A percentile compares a stretch with the other conserved stretches of the same genome.
These are phyloP conservation scores for Kryptolebias marmoratus DNA, from an alignment of 2,113 vertebrate genomes.

Conservation along the genomic window DNA sequence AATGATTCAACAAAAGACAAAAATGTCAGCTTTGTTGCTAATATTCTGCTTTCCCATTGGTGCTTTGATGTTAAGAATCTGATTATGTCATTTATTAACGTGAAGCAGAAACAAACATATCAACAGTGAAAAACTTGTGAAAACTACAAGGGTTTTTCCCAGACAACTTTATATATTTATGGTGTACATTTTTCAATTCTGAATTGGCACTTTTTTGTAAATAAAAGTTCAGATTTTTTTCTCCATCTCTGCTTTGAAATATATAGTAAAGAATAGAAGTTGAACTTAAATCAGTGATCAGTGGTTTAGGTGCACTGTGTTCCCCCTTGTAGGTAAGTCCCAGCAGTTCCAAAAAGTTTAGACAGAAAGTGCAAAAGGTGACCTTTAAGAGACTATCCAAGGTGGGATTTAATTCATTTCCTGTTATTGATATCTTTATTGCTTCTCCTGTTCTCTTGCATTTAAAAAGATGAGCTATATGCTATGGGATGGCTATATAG, in stretches of 20 bases:
- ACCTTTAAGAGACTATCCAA: neutral
- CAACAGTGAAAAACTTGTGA: neutral
- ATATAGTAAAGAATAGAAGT: neutral
- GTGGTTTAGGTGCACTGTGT: neutral
- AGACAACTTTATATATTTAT: neutral
- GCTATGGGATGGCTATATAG: neutral
- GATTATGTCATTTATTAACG: neutral
- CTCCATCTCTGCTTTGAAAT: neutral
- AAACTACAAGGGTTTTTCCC: too few species aligned
- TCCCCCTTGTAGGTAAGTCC: neutral
- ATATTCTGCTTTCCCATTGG: neutral
- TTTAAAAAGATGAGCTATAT: neutral
- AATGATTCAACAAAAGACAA: neutral
- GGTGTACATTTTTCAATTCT: neutral
- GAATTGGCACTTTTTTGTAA: neutral
- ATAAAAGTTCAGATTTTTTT: neutral
- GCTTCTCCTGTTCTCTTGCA: conserved; percentile 10
- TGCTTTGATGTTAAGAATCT: neutral
- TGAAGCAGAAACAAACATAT: neutral
- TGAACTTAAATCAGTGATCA: neutral
- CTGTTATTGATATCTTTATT: neutral
- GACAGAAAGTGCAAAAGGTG: conserved; percentile 4
- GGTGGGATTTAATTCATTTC: neutral
- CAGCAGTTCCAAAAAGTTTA: neutral
- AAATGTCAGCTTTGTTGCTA: too few species aligned